Percentiles rank a stretch among this genome's conserved stretches.
Conservation (phyloP, 2,888 invertebrate species). For the Agriotes lineatus region DNA sequence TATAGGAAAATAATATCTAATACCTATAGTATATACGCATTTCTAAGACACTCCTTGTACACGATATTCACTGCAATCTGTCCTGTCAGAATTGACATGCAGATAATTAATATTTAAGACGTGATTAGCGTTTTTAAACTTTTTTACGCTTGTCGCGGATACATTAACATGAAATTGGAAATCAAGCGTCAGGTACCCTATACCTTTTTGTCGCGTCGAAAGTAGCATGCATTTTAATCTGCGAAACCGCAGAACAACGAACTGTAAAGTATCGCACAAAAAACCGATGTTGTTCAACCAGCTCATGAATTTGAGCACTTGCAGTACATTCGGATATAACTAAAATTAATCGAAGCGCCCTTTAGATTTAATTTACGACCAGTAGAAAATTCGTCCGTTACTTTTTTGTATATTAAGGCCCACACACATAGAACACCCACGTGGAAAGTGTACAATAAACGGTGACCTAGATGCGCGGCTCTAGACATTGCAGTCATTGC, state of each 20-base stretch:
- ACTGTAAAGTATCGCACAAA: not conserved
- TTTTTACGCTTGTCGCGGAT: no score
- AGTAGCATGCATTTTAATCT: not conserved
- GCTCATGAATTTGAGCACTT: not conserved
- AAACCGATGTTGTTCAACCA: not conserved
- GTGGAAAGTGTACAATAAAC: slow-evolving; percentile 17
- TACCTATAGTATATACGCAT: no score
- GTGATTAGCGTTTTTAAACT: no score
- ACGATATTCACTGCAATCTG: no score
- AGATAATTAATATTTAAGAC: no score
- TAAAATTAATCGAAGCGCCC: not conserved
- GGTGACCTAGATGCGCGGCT: slow-evolving; percentile 4
- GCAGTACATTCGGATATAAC: not conserved
- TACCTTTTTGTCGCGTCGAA: not conserved
- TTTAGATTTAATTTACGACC: not conserved
- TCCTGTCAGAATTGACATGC: no score
- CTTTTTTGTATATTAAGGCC: slow-evolving; percentile 1
- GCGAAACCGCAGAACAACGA: slow-evolving; percentile 9
- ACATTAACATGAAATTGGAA: no score
- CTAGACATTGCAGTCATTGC: not conserved
- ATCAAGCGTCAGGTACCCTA: no score
- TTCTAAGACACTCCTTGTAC: no score
- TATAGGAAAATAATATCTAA: no score
- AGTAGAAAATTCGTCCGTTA: slow-evolving; percentile 7
- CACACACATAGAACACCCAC: slow-evolving; percentile 17